These are phyloP conservation scores for Crotophaga sulcirostris DNA, from an alignment of 2,113 vertebrate species.

Conservation along the genomic window DNA sequence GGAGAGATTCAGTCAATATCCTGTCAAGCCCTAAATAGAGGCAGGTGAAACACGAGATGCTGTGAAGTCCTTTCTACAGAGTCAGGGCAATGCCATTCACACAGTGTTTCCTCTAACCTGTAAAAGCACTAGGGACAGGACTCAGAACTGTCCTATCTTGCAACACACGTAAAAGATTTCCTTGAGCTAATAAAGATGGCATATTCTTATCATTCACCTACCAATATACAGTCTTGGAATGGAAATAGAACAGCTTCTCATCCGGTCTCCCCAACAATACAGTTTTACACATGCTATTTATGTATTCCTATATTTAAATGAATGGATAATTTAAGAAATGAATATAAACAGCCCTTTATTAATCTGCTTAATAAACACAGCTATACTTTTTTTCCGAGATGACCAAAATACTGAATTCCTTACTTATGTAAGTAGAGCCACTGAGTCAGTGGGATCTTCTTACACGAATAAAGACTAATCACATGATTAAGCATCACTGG, in stretches of 20 bases:
- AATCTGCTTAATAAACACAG: background rate
- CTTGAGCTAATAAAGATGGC: background rate
- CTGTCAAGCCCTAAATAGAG: background rate
- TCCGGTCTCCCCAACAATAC: background rate
- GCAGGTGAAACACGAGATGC: background rate
- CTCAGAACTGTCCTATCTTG: background rate
- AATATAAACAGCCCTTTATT: background rate
- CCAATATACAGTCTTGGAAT: background rate
- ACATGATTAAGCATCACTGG: background rate
- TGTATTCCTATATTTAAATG: background rate
- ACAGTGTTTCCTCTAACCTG: background rate
- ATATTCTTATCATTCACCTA: background rate
- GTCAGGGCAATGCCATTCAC: background rate
- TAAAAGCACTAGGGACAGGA: background rate
- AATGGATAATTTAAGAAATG: background rate
- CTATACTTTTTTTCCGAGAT: background rate
- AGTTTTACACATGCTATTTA: background rate
- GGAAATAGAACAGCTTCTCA: background rate
- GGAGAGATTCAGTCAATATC: background rate
- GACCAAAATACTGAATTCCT: background rate
- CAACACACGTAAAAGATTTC: background rate
- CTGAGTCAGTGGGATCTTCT: conserved; percentile 37
- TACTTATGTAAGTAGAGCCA: background rate
- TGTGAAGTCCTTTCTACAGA: background rate
- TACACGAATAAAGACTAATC: background rate